phyloP scores from a whole-genome alignment of 1,140 invertebrate species.

The Listronotus bonariensis region DNA sequence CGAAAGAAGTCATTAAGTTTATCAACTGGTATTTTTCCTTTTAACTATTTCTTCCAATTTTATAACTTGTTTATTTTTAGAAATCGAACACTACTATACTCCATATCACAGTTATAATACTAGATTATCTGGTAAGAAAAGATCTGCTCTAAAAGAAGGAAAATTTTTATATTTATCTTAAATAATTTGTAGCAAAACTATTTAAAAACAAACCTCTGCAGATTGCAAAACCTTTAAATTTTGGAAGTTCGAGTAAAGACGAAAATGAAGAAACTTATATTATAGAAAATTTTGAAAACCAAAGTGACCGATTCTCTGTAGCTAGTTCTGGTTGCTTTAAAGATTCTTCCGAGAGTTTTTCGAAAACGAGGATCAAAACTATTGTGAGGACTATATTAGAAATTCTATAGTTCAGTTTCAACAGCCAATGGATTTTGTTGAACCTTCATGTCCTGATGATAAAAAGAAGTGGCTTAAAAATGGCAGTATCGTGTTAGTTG shows the following conservation, averaged over 20 bases:
- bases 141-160: no score
- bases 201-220: no score
- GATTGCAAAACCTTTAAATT: neutral
- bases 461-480: conserved; percentile 14
- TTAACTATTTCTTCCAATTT: neutral
- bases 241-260: neutral
- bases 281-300: conserved; percentile 4
- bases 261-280: neutral
- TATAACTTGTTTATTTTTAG: conserved; percentile 11
- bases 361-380: neutral
- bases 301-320: conserved; percentile 13
- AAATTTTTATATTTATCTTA: no score
- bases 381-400: conserved; percentile 5
- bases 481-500: conserved; percentile 8
- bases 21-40: conserved; percentile 6
- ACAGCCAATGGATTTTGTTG: conserved; percentile 16
- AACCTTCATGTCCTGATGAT: conserved; percentile 9
- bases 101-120: conserved; percentile 21
- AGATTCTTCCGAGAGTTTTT: neutral
- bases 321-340: neutral
- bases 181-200: no score
- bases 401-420: neutral
- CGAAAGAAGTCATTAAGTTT: conserved; percentile 3
- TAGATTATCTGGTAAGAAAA: conserved; percentile 17
- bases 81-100: conserved; percentile 4